A percentile compares a stretch with the other conserved stretches of the same genome.
Conservation (phyloP, 1,140 invertebrate species). For the Papilio aristodemus region DNA sequence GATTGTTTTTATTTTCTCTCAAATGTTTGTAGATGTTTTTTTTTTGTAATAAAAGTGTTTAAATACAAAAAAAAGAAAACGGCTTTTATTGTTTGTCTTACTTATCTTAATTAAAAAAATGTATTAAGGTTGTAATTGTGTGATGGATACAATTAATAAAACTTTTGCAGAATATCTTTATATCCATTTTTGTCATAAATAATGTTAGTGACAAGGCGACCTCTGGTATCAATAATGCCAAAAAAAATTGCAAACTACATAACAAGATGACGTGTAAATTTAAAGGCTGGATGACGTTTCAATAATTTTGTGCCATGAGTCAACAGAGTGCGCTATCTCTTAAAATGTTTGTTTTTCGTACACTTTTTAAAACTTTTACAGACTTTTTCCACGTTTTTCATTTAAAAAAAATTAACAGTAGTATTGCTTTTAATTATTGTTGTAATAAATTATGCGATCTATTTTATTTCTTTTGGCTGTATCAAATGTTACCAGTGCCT, state of each 20-base stretch:
- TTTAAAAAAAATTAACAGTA: neutral
- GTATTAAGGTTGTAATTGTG: no score
- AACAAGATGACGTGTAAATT: neutral
- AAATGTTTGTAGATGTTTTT: no score
- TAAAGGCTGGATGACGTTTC: neutral
- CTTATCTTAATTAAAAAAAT: no score
- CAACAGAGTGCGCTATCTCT: slow-evolving; percentile 15
- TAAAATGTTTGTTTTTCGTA: neutral
- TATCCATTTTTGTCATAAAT: slow-evolving; percentile 37
- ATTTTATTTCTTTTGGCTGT: slow-evolving; percentile 39
- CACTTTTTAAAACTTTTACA: neutral
- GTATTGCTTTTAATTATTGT: neutral
- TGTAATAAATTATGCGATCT: neutral
- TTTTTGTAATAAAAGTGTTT: no score
- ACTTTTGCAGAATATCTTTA: slow-evolving; percentile 43
- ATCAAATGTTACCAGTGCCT: slow-evolving; percentile 42
- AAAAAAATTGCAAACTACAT: neutral
- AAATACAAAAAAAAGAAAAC: no score
- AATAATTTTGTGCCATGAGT: neutral
- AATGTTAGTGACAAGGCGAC: neutral
- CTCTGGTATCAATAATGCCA: neutral
- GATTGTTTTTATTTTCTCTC: no score
- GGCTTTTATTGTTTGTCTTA: no score
- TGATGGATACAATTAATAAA: no score
- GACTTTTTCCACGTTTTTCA: neutral